Evolutionary conservation across 2,113 vertebrate species (phyloP).

Genomic region (Vanacampus margaritifer): DNA sequence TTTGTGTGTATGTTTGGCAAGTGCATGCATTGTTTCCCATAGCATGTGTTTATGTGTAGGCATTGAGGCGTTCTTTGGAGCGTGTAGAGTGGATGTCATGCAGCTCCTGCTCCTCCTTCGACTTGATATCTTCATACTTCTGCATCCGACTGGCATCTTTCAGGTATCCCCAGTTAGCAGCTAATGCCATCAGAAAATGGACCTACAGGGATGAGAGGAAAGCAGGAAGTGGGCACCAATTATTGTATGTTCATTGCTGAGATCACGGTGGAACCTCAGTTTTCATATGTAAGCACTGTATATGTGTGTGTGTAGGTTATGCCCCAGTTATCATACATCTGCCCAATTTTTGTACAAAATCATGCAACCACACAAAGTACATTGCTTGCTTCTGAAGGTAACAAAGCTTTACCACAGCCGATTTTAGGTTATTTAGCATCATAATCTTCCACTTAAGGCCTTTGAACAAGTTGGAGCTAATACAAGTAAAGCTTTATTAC

Average conservation of each 20-base stretch:
- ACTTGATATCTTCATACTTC: constrained; percentile 93
- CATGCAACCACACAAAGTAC: too few relatives aligned
- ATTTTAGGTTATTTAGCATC: too few relatives aligned
- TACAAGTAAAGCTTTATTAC: too few relatives aligned
- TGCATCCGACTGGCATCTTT: constrained; percentile 95
- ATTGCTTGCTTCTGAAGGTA: too few relatives aligned
- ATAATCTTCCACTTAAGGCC: too few relatives aligned
- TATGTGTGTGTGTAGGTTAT: too few relatives aligned
- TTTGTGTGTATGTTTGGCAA: constrained; percentile 62
- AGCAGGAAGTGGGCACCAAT: neutral
- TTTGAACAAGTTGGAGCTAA: too few relatives aligned
- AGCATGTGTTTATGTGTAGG: constrained; percentile 93
- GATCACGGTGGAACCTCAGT: neutral
- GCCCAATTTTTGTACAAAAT: too few relatives aligned
- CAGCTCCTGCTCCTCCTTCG: constrained; percentile 91
- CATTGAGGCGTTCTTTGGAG: constrained; percentile 93
- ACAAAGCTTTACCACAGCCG: too few relatives aligned
- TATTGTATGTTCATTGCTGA: neutral
- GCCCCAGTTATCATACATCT: too few relatives aligned
- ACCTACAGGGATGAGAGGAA: constrained; percentile 70
- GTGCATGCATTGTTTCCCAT: constrained; percentile 67
- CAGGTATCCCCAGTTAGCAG: constrained; percentile 98
- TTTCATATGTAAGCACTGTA: neutral
- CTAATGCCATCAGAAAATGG: constrained; percentile 96
- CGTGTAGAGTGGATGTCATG: constrained; percentile 93